Evolutionary conservation across 2,797 vertebrate genomes (phyloP).

Genomic region (Todus mexicanus): DNA sequence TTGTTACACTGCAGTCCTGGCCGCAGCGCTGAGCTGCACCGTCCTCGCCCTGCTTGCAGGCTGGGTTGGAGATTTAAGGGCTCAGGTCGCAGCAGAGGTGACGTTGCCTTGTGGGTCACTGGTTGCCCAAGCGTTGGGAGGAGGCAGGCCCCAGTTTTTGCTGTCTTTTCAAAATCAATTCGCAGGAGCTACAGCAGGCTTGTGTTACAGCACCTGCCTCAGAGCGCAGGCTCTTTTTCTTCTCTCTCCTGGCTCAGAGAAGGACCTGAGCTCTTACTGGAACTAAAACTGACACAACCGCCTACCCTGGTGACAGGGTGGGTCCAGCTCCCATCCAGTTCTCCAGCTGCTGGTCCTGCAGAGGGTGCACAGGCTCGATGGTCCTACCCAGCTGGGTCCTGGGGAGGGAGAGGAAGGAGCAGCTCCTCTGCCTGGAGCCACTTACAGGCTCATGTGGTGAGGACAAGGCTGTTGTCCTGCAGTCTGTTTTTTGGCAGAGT

Average conservation of each 20-base stretch:
- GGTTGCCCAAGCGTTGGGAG: background rate
- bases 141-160: background rate
- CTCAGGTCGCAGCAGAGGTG: fast-evolving
- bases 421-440: background rate
- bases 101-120: background rate
- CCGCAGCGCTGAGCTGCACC: fast-evolving
- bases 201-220: background rate
- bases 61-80: background rate
- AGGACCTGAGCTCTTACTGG: background rate
- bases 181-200: background rate
- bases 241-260: background rate
- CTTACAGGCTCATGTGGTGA: background rate
- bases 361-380: fast-evolving
- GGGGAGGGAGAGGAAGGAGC: background rate
- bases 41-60: background rate
- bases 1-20: background rate
- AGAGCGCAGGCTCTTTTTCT: background rate
- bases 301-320: fast-evolving
- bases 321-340: background rate
- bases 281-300: background rate
- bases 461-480: background rate
- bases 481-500: background rate
- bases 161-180: background rate
- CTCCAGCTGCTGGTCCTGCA: background rate
- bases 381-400: fast-evolving